These are phyloP conservation scores for Cyanistes caeruleus DNA, from an alignment of 2,113 vertebrate genomes.

Conservation along the genomic window DNA sequence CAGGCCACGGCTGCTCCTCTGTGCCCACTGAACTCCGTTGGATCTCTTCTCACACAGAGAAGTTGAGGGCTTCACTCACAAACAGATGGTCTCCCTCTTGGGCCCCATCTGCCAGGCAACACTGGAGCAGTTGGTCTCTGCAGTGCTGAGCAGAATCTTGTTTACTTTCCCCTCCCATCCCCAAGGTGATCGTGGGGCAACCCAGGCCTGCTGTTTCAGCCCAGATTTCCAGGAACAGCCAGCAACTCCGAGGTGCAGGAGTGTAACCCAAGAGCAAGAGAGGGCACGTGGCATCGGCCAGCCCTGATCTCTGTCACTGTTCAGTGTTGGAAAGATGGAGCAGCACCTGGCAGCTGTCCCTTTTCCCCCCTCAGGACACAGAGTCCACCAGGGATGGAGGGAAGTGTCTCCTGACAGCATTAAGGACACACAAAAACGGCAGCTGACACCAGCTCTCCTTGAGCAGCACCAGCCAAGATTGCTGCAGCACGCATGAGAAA, in stretches of 20 bases:
- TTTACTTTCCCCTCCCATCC: slow-evolving; percentile 42
- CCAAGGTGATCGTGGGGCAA: neutral
- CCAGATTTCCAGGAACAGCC: neutral
- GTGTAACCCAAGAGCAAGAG: neutral
- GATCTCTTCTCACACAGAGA: neutral
- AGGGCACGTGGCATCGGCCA: neutral
- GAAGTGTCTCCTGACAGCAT: neutral
- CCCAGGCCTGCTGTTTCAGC: neutral
- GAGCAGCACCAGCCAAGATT: neutral
- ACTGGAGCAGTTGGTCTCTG: slow-evolving; percentile 27
- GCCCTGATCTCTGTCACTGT: neutral
- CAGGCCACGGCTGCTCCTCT: neutral
- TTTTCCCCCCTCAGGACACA: neutral
- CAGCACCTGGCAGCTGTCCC: neutral
- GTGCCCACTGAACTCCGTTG: fast-evolving
- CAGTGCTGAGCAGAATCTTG: slow-evolving; percentile 30
- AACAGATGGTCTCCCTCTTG: slow-evolving; percentile 56
- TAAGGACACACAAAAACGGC: neutral
- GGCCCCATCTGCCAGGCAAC: slow-evolving; percentile 64
- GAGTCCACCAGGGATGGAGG: neutral
- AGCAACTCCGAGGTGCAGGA: neutral
- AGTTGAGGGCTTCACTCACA: neutral
- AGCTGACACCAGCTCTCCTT: neutral
- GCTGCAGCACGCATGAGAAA: neutral
- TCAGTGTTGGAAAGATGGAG: neutral